phyloP scores from a whole-genome alignment of 2,113 vertebrate genomes.

The Megalops atlanticus region DNA sequence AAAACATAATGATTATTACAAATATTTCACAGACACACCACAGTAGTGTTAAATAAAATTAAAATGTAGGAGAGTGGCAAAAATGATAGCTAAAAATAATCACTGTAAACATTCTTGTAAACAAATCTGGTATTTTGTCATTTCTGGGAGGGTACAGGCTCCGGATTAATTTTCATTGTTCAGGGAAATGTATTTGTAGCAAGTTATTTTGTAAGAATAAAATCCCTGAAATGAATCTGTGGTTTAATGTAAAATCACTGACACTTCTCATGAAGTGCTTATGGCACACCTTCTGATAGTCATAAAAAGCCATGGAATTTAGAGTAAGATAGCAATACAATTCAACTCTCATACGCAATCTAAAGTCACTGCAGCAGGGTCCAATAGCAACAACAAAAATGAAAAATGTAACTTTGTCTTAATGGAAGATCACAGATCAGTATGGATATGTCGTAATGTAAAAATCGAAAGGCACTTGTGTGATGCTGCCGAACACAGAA shows the following conservation, averaged over 20 bases:
- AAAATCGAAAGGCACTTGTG: not conserved
- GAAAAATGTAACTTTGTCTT: not conserved
- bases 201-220: not conserved
- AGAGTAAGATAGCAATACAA: not conserved
- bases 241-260: not conserved
- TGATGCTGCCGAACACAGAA: not conserved
- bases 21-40: too few relatives aligned
- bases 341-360: not conserved
- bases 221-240: not conserved
- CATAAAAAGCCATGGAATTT: not conserved
- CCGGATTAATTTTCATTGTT: too few relatives aligned
- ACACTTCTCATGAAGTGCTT: not conserved
- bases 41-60: too few relatives aligned
- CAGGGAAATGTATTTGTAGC: not conserved
- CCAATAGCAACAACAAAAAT: not conserved
- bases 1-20: too few relatives aligned
- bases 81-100: not conserved
- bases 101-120: not conserved
- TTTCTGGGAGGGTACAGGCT: too few relatives aligned
- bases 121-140: too few relatives aligned
- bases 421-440: not conserved
- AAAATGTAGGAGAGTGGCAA: too few relatives aligned
- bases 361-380: not conserved
- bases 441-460: not conserved
- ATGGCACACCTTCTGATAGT: not conserved